These are phyloP conservation scores for Megathymus violae DNA, from an alignment of 1,140 invertebrate species.

Conservation along the genomic window DNA sequence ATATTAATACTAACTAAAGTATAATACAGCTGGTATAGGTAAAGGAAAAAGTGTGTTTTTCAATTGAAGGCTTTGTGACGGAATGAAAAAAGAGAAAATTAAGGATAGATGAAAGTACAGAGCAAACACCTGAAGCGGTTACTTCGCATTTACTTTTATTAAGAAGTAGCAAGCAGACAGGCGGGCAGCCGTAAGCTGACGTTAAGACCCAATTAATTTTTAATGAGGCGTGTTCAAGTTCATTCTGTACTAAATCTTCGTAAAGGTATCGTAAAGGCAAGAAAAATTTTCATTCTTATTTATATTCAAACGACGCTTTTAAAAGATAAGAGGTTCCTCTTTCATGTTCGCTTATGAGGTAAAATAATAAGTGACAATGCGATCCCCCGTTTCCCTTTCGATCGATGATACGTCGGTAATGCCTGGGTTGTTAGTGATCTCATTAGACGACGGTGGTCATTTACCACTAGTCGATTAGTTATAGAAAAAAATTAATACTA, in stretches of 20 bases:
- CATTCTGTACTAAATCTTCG: constrained; percentile 21
- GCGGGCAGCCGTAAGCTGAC: constrained; percentile 11
- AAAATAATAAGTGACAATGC: too few relatives aligned
- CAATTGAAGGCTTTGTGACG: too few relatives aligned
- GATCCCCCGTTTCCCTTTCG: too few relatives aligned
- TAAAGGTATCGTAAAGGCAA: constrained; percentile 1
- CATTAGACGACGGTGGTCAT: too few relatives aligned
- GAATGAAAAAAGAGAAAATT: background rate
- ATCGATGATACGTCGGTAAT: too few relatives aligned
- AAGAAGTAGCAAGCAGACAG: background rate
- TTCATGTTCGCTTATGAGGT: background rate
- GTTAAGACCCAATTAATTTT: constrained; percentile 34
- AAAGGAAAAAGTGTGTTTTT: too few relatives aligned
- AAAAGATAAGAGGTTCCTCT: background rate
- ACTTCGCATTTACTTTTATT: background rate
- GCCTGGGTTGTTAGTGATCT: too few relatives aligned
- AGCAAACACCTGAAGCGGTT: background rate
- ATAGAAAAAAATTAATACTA: too few relatives aligned
- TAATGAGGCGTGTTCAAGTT: constrained; percentile 28
- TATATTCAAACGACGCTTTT: background rate
- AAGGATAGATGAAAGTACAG: background rate
- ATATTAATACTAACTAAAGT: too few relatives aligned
- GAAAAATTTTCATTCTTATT: background rate
- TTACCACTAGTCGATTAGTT: too few relatives aligned
- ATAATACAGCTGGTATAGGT: too few relatives aligned